Conservation (phyloP, 1,140 invertebrate species). For the Metaphire vulgaris region DNA sequence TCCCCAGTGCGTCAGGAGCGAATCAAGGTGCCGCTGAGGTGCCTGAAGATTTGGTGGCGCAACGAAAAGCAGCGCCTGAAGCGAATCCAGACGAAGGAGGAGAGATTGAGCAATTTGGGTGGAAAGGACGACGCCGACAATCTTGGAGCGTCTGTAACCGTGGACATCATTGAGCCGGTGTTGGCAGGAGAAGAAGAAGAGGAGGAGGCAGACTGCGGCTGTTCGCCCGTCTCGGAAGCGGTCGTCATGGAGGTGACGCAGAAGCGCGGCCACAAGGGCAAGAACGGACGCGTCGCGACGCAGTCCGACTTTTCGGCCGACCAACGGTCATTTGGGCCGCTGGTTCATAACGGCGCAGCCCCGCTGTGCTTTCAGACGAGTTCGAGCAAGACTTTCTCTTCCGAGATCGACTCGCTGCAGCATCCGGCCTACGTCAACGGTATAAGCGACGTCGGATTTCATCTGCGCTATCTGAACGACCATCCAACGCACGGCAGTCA, state of each 20-base stretch:
- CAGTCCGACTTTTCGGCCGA: background rate
- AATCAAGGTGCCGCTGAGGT: conserved; percentile 39
- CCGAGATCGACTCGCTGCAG: background rate
- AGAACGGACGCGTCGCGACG: background rate
- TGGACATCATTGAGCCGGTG: background rate
- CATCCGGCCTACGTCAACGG: background rate
- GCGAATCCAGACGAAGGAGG: no score
- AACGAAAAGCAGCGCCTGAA: conserved; percentile 46
- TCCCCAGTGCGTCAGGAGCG: conserved; percentile 41
- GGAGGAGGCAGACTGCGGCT: background rate
- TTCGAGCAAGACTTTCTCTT: background rate
- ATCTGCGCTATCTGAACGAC: background rate
- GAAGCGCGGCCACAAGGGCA: background rate
- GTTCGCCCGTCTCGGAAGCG: background rate
- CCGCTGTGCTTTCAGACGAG: background rate
- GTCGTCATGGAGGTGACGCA: background rate
- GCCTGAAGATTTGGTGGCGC: conserved; percentile 50
- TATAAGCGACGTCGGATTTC: background rate
- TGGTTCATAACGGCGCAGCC: background rate
- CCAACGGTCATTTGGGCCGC: background rate
- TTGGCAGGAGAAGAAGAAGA: background rate
- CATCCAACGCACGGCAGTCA: background rate
- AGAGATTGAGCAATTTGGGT: background rate
- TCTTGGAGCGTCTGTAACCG: background rate
- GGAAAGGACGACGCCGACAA: background rate